These are phyloP conservation scores for Caenorhabditis sinica DNA, from an alignment of 2,888 invertebrate species.

Conservation along the genomic window DNA sequence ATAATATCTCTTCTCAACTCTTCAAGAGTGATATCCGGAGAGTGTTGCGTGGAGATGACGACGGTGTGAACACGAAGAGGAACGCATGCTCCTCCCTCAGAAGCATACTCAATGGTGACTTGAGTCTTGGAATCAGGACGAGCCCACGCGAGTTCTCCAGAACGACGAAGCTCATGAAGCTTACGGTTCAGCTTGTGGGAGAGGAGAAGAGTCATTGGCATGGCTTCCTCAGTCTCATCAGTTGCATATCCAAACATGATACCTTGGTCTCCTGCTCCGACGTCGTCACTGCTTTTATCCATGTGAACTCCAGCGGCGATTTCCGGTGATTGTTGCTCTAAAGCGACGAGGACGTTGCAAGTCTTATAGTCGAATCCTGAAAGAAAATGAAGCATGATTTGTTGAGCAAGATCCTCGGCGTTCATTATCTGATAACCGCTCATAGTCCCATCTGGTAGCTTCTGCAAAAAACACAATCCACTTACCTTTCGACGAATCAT, in stretches of 20 bases:
- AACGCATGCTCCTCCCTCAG: constrained; percentile 95
- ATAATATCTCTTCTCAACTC: constrained; percentile 85
- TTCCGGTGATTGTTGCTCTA: constrained; percentile 95
- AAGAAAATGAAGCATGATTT: constrained; percentile 34
- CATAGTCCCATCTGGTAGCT: neutral
- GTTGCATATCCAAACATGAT: too few relatives aligned
- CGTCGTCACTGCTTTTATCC: constrained; percentile 88
- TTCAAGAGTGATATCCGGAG: constrained; percentile 89
- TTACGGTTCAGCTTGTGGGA: too few relatives aligned
- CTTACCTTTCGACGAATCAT: too few relatives aligned
- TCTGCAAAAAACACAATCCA: neutral
- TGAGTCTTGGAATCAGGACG: constrained; percentile 99
- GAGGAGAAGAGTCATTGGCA: too few relatives aligned
- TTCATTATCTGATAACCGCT: neutral
- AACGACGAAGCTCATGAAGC: too few relatives aligned
- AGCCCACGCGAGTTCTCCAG: too few relatives aligned
- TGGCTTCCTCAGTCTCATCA: too few relatives aligned
- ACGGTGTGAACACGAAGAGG: constrained; percentile 99
- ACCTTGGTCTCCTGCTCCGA: too few relatives aligned
- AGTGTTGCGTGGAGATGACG: constrained; percentile 98
- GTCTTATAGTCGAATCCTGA: constrained; percentile 99
- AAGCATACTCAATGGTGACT: constrained; percentile 98
- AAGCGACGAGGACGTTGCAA: too few relatives aligned
- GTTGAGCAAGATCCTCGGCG: neutral
- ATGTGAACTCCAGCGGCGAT: constrained; percentile 97